phyloP scores from a whole-genome alignment of 1,140 invertebrate species.

The Formica selysi region DNA sequence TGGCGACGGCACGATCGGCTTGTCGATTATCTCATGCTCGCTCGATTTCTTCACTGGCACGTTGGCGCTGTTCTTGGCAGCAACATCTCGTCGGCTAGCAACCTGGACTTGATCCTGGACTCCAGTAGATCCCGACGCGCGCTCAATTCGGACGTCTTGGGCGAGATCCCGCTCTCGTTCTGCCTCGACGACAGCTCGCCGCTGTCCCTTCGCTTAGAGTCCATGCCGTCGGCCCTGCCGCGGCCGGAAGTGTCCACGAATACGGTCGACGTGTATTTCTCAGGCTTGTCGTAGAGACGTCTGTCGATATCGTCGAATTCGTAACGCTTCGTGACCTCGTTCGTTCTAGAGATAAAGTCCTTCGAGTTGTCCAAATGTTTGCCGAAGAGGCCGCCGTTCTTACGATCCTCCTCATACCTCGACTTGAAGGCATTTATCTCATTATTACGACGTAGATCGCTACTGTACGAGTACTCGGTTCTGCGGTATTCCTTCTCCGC shows the following conservation, averaged over 20 bases:
- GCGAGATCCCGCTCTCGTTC: slow-evolving; percentile 74
- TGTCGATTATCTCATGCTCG: slow-evolving; percentile 84
- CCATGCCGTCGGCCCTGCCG: slow-evolving; percentile 90
- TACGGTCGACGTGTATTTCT: slow-evolving; percentile 83
- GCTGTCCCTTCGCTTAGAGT: slow-evolving; percentile 87
- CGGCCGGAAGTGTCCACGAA: slow-evolving; percentile 87
- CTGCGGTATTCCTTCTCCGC: slow-evolving; percentile 83
- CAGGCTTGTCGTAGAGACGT: slow-evolving; percentile 78
- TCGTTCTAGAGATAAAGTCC: slow-evolving; percentile 70
- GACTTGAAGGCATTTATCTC: slow-evolving; percentile 83
- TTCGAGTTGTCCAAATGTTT: slow-evolving; percentile 69
- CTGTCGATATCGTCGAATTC: slow-evolving; percentile 81
- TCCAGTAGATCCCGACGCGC: slow-evolving; percentile 91
- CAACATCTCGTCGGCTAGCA: slow-evolving; percentile 85
- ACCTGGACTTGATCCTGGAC: slow-evolving; percentile 89
- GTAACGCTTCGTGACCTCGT: slow-evolving; percentile 71
- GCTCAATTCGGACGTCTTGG: slow-evolving; percentile 88
- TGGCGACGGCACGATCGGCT: slow-evolving; percentile 84
- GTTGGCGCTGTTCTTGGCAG: slow-evolving; percentile 77
- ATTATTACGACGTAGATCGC: slow-evolving; percentile 80
- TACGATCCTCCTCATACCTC: slow-evolving; percentile 77
- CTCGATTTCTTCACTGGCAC: slow-evolving; percentile 78
- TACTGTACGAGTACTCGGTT: slow-evolving; percentile 80
- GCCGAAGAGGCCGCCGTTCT: slow-evolving; percentile 70
- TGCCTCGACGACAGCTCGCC: slow-evolving; percentile 68